Percentiles rank a stretch among this genome's conserved stretches.
Evolutionary conservation across 2,797 vertebrate genomes (phyloP).

Genomic region (Perodicticus potto): DNA sequence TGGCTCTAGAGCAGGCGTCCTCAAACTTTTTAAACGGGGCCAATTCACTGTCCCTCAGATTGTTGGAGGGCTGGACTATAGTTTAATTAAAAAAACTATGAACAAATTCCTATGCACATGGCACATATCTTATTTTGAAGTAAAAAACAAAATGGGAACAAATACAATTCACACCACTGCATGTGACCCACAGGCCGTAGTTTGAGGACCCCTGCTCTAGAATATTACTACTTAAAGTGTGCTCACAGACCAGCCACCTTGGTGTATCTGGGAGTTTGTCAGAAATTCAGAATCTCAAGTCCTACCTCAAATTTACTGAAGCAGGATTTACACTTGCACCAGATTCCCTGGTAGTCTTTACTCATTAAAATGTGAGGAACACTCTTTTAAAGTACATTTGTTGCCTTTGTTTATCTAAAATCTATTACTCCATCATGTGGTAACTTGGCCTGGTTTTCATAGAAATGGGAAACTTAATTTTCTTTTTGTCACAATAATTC

Average conservation of each 20-base stretch:
- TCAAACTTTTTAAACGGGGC: too few species aligned
- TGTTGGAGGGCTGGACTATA: too few species aligned
- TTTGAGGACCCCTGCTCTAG: too few species aligned
- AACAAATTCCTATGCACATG: too few species aligned
- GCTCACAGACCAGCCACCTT: neutral
- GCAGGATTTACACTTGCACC: neutral
- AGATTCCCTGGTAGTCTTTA: neutral
- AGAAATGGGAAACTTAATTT: neutral
- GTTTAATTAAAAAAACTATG: too few species aligned
- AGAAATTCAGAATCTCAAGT: neutral
- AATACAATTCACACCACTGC: too few species aligned
- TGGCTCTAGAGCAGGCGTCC: neutral
- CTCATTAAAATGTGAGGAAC: neutral
- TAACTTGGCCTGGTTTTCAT: neutral
- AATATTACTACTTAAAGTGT: neutral
- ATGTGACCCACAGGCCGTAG: too few species aligned
- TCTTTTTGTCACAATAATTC: neutral
- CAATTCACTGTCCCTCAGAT: too few species aligned
- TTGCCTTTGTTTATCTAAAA: slow-evolving; percentile 6
- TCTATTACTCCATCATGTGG: neutral
- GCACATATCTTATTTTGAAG: too few species aligned
- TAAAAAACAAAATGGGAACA: too few species aligned
- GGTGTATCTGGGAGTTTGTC: neutral
- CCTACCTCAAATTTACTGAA: neutral
- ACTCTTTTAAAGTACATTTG: neutral